A percentile compares a stretch with the other conserved stretches of the same genome.
Evolutionary conservation across 2,113 vertebrate genomes (phyloP).

Genomic region (Tupaia chinensis): DNA sequence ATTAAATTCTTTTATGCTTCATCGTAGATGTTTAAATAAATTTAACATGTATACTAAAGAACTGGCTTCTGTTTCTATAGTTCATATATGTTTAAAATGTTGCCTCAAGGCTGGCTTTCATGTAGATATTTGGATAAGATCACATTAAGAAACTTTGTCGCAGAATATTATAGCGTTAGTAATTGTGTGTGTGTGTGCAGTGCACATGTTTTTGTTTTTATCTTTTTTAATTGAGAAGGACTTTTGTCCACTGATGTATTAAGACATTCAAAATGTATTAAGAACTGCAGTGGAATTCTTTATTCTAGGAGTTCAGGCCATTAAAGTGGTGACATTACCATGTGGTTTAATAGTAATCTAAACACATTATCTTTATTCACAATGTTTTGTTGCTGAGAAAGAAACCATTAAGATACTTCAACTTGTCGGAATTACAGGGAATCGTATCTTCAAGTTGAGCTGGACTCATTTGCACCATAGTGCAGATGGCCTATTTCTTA

Average conservation of each 20-base stretch:
- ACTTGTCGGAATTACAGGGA: neutral
- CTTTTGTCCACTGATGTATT: slow-evolving; percentile 62
- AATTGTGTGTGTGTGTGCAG: neutral
- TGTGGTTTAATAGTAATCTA: slow-evolving; percentile 2
- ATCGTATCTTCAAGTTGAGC: neutral
- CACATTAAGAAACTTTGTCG: slow-evolving; percentile 74
- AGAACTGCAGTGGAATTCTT: neutral
- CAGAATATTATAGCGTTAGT: slow-evolving; percentile 65
- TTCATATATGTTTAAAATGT: slow-evolving; percentile 68
- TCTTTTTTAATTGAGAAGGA: slow-evolving; percentile 70
- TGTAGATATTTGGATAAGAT: slow-evolving; percentile 69
- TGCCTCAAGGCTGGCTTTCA: slow-evolving; percentile 80
- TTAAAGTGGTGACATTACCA: neutral
- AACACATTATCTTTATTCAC: neutral
- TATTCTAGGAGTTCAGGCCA: slow-evolving; percentile 6
- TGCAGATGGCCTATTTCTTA: neutral
- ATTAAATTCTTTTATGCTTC: slow-evolving; percentile 80
- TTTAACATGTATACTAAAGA: slow-evolving; percentile 69
- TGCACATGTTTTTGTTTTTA: neutral
- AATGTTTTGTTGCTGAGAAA: slow-evolving; percentile 42
- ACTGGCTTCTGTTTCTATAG: slow-evolving; percentile 61
- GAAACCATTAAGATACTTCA: neutral
- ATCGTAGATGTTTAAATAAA: slow-evolving; percentile 83
- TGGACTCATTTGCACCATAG: neutral
- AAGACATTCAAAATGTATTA: slow-evolving; percentile 68